Evolutionary conservation across 2,113 vertebrate genomes (phyloP), one percentile per base, ranked within the genome.

Genomic region (Strix aluco): DNA sequence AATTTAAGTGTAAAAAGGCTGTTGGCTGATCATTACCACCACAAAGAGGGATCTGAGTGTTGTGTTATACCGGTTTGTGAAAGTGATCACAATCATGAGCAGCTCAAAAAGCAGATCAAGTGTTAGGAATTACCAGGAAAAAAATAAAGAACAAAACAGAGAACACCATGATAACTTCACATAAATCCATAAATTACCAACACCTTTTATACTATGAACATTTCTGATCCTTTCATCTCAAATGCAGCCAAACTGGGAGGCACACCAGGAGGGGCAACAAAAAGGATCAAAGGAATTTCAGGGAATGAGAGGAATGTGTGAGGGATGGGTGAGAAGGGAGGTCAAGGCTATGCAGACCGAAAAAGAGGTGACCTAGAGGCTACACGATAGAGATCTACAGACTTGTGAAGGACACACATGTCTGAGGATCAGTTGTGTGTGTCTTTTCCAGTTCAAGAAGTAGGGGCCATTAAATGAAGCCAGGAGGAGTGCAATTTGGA

Each of bases 271-370:
- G 30, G 9, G 80, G 12, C 42, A 84, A 74, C 86, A 75, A 73
- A 75, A 92, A 75, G 44, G 70, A 81, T 95, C 73, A 94, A 91
- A 95, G 44, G 52, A 59, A 59, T 57, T 91, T 94, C 52, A 65
- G 57, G 82, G 91, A 95, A 96, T 96, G 93, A 87, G 47, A 87
- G 36, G 89, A 97, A 95, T 91, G 88, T 94, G 73, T 66, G 42
- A 86, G 74, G 63, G 29, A 73, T 0, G 11, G 92, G 51, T 80
- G 49, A 87, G 51, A 74, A 93, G 46, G 23, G 49, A 90, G 85
- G 61, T 69, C 62, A 86, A 81, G 46, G 42, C 40, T 81, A 36
- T 86, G 46, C 17, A 82, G 78, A 47, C 46, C 1, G 2, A 88
- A 77, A 75, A 57, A 81, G 44, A 57, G 47, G 14, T 82, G 30